Base-by-base conservation (phyloP, 2,797 vertebrate species). In the Botia almorhae region DNA sequence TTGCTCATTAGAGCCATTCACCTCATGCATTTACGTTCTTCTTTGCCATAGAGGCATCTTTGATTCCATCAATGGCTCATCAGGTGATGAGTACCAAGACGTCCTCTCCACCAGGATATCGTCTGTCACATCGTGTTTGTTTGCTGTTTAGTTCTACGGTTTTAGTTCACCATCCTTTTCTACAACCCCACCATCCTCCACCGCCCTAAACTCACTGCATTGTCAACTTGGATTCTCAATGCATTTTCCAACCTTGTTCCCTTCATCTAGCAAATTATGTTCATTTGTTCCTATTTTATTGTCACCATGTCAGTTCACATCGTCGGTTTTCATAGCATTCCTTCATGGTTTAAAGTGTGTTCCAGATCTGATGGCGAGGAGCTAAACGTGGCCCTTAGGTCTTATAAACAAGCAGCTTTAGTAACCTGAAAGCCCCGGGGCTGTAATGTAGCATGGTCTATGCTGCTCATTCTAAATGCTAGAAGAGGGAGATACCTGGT, bases 261-360 rank as follows among this genome's bases (percentile, higher is more conserved):
- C 67, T 69, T 90, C 89, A 79, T 86, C 80, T 86, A 86, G 85
- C 84, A 17, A 87, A 74, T 91, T 78, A 36, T 72, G 69, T 68
- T 75, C 0, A 19, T 84, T 81, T 80, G n/a, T 81, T 72, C 83
- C 76, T 33, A 53, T 82, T 65, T 74, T 67, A 48, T 81, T 43
- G 50, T 67, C 14, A 10, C 70, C 55, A 65, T 74, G 61, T 82
- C n/a, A 51, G 50, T 81, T 63, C 43, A 13, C 72, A 89, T 89
- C 75, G 65, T 82, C 87, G 88, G 73, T 91, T 88, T 82, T 89
- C 91, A 92, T 93, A 88, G 88, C 90, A 88, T 93, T 92, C 87
- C 89, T 84, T 93, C 93, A 92, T 91, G 90, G 92, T 91, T 91
- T 91, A 91, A 91, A 91, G 90, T 93, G 91, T 92, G 89, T 93